Evolutionary conservation across 2,113 vertebrate genomes (phyloP), one percentile per base, ranked within the genome.

Genomic region (Xyrauchen texanus): DNA sequence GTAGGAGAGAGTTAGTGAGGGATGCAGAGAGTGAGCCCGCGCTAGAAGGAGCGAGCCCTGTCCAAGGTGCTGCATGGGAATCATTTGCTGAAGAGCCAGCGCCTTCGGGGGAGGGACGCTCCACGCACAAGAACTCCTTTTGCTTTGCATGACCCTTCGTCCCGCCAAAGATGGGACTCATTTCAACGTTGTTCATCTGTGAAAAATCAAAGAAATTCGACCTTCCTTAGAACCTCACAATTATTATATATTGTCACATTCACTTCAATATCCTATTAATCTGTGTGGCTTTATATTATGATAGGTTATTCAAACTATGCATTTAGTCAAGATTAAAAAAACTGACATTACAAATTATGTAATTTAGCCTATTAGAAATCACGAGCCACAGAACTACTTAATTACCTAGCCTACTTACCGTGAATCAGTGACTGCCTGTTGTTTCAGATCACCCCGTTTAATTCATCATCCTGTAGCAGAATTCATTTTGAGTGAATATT

Each of bases 91-190:
- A 90, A 60, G 93, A 94, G 42, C 93, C 94, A 4, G 94, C 94
- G 60, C 96, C 96, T 89, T 96, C 95, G 0, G 96, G 96, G 66
- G 92, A 84, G 5, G 93, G 95, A 74, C 95, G 95, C 76, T 88
- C 83, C 66, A 88, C 83, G 52, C 90, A 82, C 62, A 93, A 91
- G 55, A 92, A 93, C 70, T 94, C 93, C 81, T 94, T 93, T 53
- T 90, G 94, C 0, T 90, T 91, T 80, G 90, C 90, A 73, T 94
- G 83, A 86, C 93, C 93, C 0, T 92, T 90, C 21, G 21, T 34
- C 21, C 21, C 21, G 21, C 21, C 21, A 61, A 93, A 93, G 92
- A 93, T 60, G 92, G 90, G 47, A 84, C 84, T n/a, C 91, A 79
- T 87, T 93, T 94, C 81, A 90, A 88, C 62, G 94, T 94, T 79